phyloP scores from a whole-genome alignment of 2,113 vertebrate genomes.

The Oostethus manadensis region DNA sequence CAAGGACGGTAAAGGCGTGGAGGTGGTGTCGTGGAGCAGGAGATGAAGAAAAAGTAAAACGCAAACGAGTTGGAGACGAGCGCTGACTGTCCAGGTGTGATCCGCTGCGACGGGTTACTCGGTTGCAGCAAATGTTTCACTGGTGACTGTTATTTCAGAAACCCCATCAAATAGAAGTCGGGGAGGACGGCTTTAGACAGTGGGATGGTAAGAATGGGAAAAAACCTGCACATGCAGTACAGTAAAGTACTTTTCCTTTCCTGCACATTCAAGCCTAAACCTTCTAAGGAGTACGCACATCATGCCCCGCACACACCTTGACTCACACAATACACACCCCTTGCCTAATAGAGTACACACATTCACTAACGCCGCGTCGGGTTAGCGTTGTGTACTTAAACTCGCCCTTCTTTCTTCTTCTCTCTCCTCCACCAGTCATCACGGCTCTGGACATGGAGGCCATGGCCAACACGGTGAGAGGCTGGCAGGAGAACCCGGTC shows the following conservation, averaged over 20 bases:
- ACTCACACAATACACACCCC: neutral
- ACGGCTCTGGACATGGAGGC: conserved; percentile 77
- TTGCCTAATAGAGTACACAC: conserved; percentile 46
- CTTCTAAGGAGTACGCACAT: conserved; percentile 28
- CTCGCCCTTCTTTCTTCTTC: conserved; percentile 27
- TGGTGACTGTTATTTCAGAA: conserved; percentile 85
- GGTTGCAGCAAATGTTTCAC: conserved; percentile 80
- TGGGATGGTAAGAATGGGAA: conserved; percentile 89
- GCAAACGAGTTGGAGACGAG: conserved; percentile 48
- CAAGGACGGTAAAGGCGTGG: neutral
- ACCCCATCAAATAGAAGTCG: conserved; percentile 82
- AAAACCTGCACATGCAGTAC: conserved; percentile 62
- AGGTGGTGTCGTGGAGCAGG: neutral
- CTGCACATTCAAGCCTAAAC: conserved; percentile 57
- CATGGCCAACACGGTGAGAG: conserved; percentile 74
- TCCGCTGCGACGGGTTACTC: conserved; percentile 69
- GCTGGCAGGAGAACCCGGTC: conserved; percentile 76
- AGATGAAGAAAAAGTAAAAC: too few species aligned
- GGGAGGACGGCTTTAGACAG: conserved; percentile 84
- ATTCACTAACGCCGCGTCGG: conserved; percentile 33
- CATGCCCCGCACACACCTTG: conserved; percentile 40
- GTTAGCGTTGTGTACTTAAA: conserved; percentile 48
- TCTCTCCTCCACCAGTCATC: conserved; percentile 67
- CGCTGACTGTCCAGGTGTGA: conserved; percentile 77
- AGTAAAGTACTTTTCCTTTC: conserved; percentile 73